A percentile compares a stretch with the other conserved stretches of the same genome.
Conservation (phyloP, 2,888 invertebrate species). For the Metellina segmentata region DNA sequence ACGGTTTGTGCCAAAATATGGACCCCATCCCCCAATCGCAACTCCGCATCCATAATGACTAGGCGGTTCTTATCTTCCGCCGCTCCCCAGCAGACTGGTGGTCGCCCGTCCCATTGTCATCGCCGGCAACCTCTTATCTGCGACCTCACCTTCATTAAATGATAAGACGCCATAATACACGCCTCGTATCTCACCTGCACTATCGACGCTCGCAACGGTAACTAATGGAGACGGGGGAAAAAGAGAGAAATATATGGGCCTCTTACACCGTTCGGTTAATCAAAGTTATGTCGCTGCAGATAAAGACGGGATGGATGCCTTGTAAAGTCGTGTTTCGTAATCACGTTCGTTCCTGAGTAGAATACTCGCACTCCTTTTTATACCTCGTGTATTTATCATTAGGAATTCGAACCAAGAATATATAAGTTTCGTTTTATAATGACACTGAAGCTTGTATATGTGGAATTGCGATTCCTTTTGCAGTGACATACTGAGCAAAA, state of each 20-base stretch:
- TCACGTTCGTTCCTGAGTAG: not conserved
- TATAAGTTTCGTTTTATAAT: too few relatives aligned
- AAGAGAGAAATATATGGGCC: not conserved
- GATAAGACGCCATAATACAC: conserved; percentile 64
- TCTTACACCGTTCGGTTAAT: not conserved
- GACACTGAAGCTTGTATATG: too few relatives aligned
- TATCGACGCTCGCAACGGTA: not conserved
- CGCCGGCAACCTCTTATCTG: conserved; percentile 57
- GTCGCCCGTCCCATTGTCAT: conserved; percentile 66
- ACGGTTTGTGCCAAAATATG: not conserved
- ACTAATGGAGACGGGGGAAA: conserved; percentile 30
- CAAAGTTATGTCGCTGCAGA: conserved; percentile 30
- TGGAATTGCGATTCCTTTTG: too few relatives aligned
- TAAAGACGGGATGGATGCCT: conserved; percentile 32
- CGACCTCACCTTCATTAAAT: conserved; percentile 70
- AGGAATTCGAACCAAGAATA: not conserved
- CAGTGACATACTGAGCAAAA: too few relatives aligned
- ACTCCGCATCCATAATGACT: conserved; percentile 67
- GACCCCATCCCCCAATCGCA: not conserved
- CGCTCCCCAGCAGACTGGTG: conserved; percentile 45
- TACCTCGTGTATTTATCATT: not conserved
- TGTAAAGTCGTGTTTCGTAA: conserved; percentile 22
- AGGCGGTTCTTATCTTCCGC: conserved; percentile 60
- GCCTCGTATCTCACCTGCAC: conserved; percentile 71
- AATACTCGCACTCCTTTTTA: too few relatives aligned